phyloP scores from a whole-genome alignment of 2,888 invertebrate species.

The Protula sp. region DNA sequence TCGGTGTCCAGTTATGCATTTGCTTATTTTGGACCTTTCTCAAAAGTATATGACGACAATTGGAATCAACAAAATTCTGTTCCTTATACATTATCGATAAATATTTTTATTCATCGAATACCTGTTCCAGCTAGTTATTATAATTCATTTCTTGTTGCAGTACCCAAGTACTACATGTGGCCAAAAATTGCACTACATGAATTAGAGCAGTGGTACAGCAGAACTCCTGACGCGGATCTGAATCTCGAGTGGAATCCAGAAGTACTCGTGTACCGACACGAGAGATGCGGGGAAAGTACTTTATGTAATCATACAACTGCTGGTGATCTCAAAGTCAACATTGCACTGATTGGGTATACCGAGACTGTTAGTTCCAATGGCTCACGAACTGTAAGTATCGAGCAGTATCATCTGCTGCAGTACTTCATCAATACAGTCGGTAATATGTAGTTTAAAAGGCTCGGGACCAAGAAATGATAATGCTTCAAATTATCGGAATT shows the following conservation, averaged over 20 bases:
- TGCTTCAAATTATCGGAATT: too few species aligned
- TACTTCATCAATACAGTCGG: too few species aligned
- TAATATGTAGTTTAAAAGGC: too few species aligned
- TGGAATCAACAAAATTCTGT: too few species aligned
- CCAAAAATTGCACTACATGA: neutral
- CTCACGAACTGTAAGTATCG: neutral
- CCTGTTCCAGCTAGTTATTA: too few species aligned
- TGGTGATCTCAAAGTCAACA: neutral
- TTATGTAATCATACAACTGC: neutral
- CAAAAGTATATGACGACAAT: too few species aligned
- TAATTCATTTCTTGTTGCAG: neutral
- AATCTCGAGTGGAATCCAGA: neutral
- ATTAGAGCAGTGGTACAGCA: neutral
- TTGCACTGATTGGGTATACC: neutral
- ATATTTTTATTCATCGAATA: too few species aligned
- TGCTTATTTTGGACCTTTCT: too few species aligned
- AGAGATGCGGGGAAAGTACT: neutral
- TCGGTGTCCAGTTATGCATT: too few species aligned
- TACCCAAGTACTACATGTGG: neutral
- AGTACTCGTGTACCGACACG: neutral
- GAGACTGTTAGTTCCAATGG: neutral
- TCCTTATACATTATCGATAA: too few species aligned
- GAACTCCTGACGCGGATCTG: neutral
- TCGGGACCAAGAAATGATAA: too few species aligned
- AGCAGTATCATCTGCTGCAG: too few species aligned